phyloP scores from a whole-genome alignment of 2,113 vertebrate genomes.

The Tamias sibiricus region DNA sequence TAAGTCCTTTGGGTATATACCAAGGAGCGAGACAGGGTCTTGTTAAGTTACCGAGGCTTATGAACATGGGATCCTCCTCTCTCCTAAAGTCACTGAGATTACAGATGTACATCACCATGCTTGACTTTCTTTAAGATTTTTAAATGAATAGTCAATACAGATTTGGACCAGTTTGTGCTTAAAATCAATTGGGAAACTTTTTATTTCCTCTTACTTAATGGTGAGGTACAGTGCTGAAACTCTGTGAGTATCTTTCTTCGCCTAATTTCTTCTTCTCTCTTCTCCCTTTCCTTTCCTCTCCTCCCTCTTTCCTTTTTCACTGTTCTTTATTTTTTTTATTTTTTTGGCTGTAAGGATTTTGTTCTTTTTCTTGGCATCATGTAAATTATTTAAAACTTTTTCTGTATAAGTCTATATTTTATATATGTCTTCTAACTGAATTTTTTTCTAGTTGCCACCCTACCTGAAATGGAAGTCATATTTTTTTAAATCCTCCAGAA shows the following conservation, averaged over 20 bases:
- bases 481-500: background rate
- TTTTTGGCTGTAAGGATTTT: background rate
- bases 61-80: too few species aligned
- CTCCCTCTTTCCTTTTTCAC: background rate
- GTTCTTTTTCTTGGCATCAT: background rate
- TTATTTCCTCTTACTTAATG: background rate
- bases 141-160: background rate
- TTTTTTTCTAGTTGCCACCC: background rate
- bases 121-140: background rate
- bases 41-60: too few species aligned
- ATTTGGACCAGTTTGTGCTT: background rate
- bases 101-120: too few species aligned
- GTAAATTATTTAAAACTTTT: background rate
- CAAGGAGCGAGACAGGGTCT: too few species aligned
- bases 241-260: background rate
- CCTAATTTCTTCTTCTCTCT: background rate
- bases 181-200: background rate
- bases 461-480: background rate
- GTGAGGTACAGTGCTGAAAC: background rate
- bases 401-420: background rate
- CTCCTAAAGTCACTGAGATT: too few species aligned
- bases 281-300: background rate
- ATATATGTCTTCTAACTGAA: background rate
- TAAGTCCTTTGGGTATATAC: too few species aligned
- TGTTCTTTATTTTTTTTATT: background rate